These are phyloP conservation scores for Asteroscopus sphinx DNA, from an alignment of 2,888 invertebrate species.

Conservation along the genomic window DNA sequence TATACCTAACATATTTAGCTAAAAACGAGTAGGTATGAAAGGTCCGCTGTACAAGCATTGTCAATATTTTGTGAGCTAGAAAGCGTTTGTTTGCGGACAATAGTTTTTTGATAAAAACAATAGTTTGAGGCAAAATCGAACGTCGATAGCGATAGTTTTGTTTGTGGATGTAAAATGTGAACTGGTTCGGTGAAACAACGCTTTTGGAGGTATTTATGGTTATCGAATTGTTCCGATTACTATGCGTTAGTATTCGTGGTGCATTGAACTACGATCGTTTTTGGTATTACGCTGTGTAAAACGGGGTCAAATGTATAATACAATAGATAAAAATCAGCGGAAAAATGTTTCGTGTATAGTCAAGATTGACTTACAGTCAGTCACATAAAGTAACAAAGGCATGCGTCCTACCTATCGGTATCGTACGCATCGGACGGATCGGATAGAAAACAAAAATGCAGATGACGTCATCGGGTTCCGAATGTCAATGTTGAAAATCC, in stretches of 20 bases:
- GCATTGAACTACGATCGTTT: not conserved
- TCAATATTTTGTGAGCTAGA: constrained; percentile 4
- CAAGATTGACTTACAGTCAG: too few species aligned
- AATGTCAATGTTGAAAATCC: too few species aligned
- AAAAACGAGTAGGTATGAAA: not conserved
- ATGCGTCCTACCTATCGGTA: too few species aligned
- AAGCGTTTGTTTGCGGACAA: not conserved
- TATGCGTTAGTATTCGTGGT: not conserved
- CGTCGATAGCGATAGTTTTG: constrained; percentile 2
- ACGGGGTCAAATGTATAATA: too few species aligned
- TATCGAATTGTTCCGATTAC: constrained; percentile 4
- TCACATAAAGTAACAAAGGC: too few species aligned
- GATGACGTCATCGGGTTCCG: too few species aligned
- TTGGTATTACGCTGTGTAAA: too few species aligned
- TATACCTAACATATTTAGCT: not conserved
- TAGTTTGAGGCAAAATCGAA: not conserved
- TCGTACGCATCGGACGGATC: too few species aligned
- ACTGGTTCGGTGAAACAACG: not conserved
- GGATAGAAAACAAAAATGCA: too few species aligned
- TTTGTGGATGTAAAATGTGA: constrained; percentile 1
- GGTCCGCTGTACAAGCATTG: not conserved
- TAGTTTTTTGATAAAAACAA: constrained; percentile 8
- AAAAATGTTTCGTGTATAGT: too few species aligned
- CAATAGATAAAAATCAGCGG: too few species aligned
- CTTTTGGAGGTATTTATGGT: not conserved